Conservation (phyloP, 2,797 vertebrate species). For the Hypotaenidia philippensis region DNA sequence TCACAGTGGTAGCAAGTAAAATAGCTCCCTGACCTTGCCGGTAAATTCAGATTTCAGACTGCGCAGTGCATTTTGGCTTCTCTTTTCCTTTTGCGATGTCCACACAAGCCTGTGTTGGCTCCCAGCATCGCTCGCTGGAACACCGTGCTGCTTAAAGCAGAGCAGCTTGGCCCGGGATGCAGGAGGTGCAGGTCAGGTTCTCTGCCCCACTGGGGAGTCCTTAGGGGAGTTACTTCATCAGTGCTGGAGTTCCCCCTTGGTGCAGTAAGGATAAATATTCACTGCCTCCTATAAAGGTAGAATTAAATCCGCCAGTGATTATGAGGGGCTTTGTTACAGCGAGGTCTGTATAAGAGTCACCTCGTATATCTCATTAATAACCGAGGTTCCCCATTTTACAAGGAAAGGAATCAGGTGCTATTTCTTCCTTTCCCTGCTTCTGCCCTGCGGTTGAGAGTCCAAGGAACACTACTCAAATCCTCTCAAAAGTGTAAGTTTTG, state of each 20-base stretch:
- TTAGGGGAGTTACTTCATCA: neutral
- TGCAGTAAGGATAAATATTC: neutral
- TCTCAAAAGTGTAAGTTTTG: neutral
- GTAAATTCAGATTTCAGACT: slow-evolving; percentile 61
- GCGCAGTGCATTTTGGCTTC: neutral
- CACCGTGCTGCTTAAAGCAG: neutral
- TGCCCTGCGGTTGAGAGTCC: neutral
- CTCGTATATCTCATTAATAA: slow-evolving; percentile 24
- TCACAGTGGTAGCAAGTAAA: slow-evolving; percentile 76
- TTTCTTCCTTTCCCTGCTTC: slow-evolving; percentile 28
- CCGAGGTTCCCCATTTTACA: neutral
- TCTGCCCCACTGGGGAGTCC: neutral
- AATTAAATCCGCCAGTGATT: neutral
- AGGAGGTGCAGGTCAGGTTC: neutral
- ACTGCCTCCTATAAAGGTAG: neutral
- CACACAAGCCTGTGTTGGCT: neutral
- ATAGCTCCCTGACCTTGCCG: slow-evolving; percentile 69
- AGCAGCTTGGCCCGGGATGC: rapidly evolving
- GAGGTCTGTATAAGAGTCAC: neutral
- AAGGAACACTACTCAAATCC: neutral
- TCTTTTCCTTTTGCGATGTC: neutral
- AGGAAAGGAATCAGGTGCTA: slow-evolving; percentile 3
- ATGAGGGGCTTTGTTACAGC: neutral
- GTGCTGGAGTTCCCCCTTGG: neutral
- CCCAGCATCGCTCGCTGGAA: neutral